A percentile compares a stretch with the other conserved stretches of the same genome.
Evolutionary conservation across 2,888 invertebrate species (phyloP).

Genomic region (Pyralis farinalis): DNA sequence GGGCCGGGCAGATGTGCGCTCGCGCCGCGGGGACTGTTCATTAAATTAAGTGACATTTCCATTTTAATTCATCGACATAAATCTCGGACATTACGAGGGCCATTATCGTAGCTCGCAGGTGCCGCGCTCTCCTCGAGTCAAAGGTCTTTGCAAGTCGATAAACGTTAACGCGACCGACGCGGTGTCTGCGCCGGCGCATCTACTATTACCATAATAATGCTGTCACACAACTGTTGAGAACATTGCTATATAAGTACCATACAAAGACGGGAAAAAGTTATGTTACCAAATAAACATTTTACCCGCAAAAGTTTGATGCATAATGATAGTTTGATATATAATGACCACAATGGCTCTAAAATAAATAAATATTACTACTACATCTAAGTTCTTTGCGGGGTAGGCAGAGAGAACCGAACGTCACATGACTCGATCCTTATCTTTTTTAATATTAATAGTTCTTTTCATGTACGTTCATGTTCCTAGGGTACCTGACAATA

Average conservation of each 20-base stretch:
- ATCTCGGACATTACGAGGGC: slow-evolving; percentile 60
- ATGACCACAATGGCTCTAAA: too few relatives aligned
- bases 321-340: too few relatives aligned
- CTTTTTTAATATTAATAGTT: too few relatives aligned
- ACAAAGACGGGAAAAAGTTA: too few relatives aligned
- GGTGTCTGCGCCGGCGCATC: slow-evolving; percentile 36
- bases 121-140: slow-evolving; percentile 42
- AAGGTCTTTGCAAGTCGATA: slow-evolving; percentile 47
- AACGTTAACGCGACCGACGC: slow-evolving; percentile 37
- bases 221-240: neutral
- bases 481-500: too few relatives aligned
- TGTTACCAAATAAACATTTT: too few relatives aligned
- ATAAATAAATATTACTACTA: too few relatives aligned
- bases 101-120: slow-evolving; percentile 53
- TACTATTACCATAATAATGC: neutral
- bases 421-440: too few relatives aligned
- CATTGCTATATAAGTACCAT: neutral
- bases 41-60: slow-evolving; percentile 76
- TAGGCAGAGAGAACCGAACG: too few relatives aligned
- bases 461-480: too few relatives aligned
- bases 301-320: too few relatives aligned
- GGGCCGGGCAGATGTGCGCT: slow-evolving; percentile 46
- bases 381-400: too few relatives aligned
- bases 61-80: slow-evolving; percentile 67
- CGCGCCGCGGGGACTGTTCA: slow-evolving; percentile 60